phyloP scores from a whole-genome alignment of 2,113 vertebrate species.

The Paramisgurnus dabryanus region DNA sequence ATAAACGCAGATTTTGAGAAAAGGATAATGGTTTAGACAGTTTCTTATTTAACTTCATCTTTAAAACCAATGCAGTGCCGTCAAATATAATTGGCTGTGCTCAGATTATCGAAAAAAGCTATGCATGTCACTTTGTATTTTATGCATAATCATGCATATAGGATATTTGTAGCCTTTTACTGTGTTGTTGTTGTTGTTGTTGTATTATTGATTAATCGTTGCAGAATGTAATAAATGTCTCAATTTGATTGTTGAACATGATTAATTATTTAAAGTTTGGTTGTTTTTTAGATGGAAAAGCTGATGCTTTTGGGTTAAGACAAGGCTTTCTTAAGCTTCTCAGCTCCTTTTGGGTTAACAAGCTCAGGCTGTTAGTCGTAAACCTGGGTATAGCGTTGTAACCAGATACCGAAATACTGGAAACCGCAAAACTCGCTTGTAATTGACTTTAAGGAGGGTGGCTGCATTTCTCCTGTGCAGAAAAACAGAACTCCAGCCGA shows the following conservation, averaged over 20 bases:
- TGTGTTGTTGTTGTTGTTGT: not conserved
- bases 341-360: conserved; percentile 25
- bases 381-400: conserved; percentile 40
- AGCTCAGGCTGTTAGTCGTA: conserved; percentile 22
- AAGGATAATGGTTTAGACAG: conserved; percentile 11
- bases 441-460: conserved; percentile 49
- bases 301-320: not conserved
- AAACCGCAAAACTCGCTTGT: conserved; percentile 44
- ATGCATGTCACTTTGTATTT: not conserved
- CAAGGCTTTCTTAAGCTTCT: conserved; percentile 8
- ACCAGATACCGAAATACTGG: conserved; percentile 48
- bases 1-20: conserved; percentile 22
- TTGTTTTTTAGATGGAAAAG: no score
- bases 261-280: not conserved
- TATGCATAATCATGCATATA: not conserved
- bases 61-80: not conserved
- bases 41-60: conserved; percentile 20
- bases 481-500: conserved; percentile 43
- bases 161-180: no score
- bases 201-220: not conserved
- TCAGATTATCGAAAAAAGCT: not conserved
- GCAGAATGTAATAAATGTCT: not conserved
- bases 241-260: not conserved
- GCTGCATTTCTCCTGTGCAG: conserved; percentile 35
- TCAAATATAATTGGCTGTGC: not conserved